A percentile compares a stretch with the other conserved stretches of the same genome.
Conservation (phyloP, 1,140 invertebrate species). For the Pseudomyrmex concolor region DNA sequence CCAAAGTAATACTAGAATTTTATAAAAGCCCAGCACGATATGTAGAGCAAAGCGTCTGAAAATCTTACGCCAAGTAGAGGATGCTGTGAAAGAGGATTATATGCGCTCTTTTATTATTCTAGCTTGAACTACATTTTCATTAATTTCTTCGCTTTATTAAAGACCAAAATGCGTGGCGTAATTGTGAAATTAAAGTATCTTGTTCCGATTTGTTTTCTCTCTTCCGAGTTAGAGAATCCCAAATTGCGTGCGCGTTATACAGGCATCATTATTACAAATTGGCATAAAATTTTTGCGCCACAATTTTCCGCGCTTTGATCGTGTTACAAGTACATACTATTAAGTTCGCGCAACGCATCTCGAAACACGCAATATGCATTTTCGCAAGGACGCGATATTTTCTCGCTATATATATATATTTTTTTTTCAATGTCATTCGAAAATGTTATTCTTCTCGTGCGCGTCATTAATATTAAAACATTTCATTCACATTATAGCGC, state of each 20-base stretch:
- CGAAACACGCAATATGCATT: no score
- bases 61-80: neutral
- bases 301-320: no score
- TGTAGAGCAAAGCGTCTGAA: neutral
- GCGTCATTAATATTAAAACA: conserved; percentile 19
- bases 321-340: no score
- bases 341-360: no score
- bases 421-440: neutral
- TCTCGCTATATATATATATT: neutral
- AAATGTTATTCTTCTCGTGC: neutral
- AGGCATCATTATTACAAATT: no score
- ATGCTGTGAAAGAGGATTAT: neutral
- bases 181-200: no score
- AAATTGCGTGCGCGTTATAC: no score
- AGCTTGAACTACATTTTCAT: neutral
- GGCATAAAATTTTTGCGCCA: no score
- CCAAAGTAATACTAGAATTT: neutral
- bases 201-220: no score
- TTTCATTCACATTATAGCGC: conserved; percentile 11
- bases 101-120: neutral
- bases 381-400: neutral
- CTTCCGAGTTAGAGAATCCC: no score
- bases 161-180: no score
- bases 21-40: conserved; percentile 1
- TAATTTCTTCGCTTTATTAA: no score